phyloP scores from a whole-genome alignment of 2,113 vertebrate genomes.

The Gymnogyps californianus region DNA sequence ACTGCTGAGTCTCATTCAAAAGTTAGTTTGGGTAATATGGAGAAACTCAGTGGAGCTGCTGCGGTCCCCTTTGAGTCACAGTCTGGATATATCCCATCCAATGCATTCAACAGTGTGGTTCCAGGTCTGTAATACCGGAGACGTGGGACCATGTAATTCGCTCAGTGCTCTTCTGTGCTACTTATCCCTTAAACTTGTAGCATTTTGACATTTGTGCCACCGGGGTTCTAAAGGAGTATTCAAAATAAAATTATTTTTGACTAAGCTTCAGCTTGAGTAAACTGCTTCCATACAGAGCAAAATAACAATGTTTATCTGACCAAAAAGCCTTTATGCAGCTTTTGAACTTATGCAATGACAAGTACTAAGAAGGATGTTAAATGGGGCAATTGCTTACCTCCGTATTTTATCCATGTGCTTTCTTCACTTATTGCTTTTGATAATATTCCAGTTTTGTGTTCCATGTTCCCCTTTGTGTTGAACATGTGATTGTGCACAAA shows the following conservation, averaged over 20 bases:
- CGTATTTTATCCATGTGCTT: background rate
- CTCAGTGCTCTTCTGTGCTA: background rate
- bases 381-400: background rate
- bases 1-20: background rate
- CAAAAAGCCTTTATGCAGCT: background rate
- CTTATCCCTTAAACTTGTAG: background rate
- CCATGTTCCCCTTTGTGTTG: background rate
- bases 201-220: background rate
- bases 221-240: background rate
- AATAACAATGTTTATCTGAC: background rate
- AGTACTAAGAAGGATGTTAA: background rate
- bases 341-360: background rate
- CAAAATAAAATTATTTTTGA: background rate
- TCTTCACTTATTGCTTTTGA: background rate
- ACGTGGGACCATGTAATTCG: fast-evolving
- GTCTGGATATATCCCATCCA: background rate
- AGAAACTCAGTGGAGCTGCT: background rate
- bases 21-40: background rate
- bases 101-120: background rate
- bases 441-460: background rate
- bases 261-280: background rate
- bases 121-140: background rate
- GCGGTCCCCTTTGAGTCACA: background rate
- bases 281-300: background rate
- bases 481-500: background rate